Evolutionary conservation across 64 coral and sea anemone genomes (phyloP), one percentile per base, ranked within the genome.

Genomic region (Pocillopora damicornis): DNA sequence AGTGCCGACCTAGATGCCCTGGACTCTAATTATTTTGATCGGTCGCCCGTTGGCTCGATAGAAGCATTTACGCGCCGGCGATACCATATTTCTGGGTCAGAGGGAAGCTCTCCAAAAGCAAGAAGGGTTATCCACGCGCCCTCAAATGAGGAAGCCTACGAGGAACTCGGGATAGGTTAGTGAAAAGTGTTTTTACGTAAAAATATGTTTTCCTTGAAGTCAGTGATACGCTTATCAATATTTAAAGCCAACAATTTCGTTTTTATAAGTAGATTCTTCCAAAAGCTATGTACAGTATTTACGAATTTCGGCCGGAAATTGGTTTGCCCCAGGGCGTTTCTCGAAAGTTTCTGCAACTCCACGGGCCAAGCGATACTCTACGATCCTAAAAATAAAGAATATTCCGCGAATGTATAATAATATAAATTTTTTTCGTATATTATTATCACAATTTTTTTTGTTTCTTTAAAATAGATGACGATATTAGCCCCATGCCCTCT

Each of bases 41-140:
- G 66, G 17, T 73, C 82, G n/a, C 90, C 90, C 23, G 67, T 92
- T 6, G 90, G 90, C 59, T 92, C 90, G 25, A 76, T 92, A 34
- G 90, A 92, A 73, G 90, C 90, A 22, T 92, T 92, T 74, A 92
- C 90, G 45, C 90, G 90, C 83, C 84, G 86, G 74, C 90, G 90
- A 87, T 92, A 92, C 76, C 75, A 73, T 45, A 83, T 76, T 6
- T 92, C 90, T 4, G 90, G 90, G 25, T 92, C 90, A 87, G 90
- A 92, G 73, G 81, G 82, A 20, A 87, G 90, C 73, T 91, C 89
- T 76, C 90, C 90, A 9, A 86, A 87, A 76, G 61, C 79, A 6
- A 87, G 75, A 51, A 71, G 81, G 13, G 63, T 65, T 10, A 58
- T 71, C 18, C 74, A 75, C 20, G n/a, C 73, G 25, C 73, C 59